These are phyloP conservation scores for Drosophila mimica DNA, from an alignment of 2,888 invertebrate genomes.

Conservation along the genomic window DNA sequence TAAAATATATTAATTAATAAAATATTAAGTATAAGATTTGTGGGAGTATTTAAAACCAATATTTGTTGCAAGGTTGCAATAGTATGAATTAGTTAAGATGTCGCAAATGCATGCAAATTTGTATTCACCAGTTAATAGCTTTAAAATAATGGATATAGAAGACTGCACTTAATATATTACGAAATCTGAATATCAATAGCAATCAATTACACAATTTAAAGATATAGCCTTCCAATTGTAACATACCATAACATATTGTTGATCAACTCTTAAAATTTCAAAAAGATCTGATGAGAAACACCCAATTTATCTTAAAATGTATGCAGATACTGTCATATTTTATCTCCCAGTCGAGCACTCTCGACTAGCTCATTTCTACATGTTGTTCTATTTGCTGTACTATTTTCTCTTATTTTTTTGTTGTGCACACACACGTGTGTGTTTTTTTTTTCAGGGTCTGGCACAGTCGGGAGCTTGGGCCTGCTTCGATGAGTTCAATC, in stretches of 20 bases:
- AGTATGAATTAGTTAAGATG: no score
- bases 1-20: not conserved
- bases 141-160: no score
- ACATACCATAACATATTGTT: not conserved
- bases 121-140: no score
- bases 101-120: no score
- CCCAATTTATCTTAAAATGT: not conserved
- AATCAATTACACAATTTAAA: not conserved
- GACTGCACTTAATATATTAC: no score
- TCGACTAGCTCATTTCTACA: not conserved
- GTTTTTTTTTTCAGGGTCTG: slow-evolving; percentile 87
- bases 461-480: slow-evolving; percentile 97
- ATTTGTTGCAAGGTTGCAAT: not conserved
- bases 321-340: not conserved
- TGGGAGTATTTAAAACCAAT: not conserved
- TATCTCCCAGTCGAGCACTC: not conserved
- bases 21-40: no score
- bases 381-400: slow-evolving; percentile 9
- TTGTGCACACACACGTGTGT: not conserved
- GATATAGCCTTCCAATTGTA: not conserved
- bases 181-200: not conserved
- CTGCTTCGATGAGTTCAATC: slow-evolving; percentile 97
- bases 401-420: slow-evolving; percentile 3
- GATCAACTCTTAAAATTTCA: not conserved
- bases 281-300: not conserved